Conservation (phyloP, 2,113 vertebrate species). For the Perognathus longimembris region DNA sequence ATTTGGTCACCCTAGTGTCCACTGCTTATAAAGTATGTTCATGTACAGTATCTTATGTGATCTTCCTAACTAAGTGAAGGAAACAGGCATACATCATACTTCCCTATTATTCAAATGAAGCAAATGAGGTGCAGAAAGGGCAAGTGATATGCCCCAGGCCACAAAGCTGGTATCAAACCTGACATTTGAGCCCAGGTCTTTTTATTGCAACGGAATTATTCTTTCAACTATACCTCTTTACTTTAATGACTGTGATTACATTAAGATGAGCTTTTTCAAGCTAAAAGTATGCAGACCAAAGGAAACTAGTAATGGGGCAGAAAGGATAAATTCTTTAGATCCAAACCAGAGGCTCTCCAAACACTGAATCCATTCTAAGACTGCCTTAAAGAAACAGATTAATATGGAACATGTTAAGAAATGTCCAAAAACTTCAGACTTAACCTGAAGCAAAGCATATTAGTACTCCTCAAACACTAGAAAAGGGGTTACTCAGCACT, state of each 20-base stretch:
- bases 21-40: background rate
- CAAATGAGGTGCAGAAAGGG: conserved; percentile 7
- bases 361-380: background rate
- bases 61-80: background rate
- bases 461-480: background rate
- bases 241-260: conserved; percentile 13
- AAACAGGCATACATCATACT: background rate
- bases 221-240: background rate
- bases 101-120: background rate
- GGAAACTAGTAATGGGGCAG: background rate
- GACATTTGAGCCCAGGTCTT: background rate
- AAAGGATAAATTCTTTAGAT: background rate
- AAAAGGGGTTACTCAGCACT: background rate
- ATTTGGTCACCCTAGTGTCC: background rate
- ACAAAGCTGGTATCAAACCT: conserved; percentile 22
- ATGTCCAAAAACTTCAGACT: background rate
- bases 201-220: background rate
- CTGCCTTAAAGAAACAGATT: background rate
- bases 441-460: background rate
- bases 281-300: background rate
- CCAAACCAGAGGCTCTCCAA: background rate
- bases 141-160: background rate
- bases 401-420: conserved; percentile 1
- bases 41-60: background rate
- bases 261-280: background rate